Percentiles rank a stretch among this genome's conserved stretches.
Conservation (phyloP, 2,888 invertebrate species). For the Polymixis lichenea region DNA sequence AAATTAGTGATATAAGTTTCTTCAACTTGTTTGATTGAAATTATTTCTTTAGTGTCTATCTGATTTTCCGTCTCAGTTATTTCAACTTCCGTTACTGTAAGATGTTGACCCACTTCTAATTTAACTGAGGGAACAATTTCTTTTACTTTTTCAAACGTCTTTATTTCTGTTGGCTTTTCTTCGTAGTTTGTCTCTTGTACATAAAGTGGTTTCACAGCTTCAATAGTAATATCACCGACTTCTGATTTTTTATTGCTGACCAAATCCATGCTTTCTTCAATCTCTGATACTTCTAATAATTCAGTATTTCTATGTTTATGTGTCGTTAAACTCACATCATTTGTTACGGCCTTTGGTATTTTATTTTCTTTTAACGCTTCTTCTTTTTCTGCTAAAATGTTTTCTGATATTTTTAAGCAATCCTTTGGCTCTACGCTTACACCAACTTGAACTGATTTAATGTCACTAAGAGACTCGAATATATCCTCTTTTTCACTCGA, state of each 20-base stretch:
- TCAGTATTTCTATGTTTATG: constrained; percentile 77
- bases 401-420: constrained; percentile 77
- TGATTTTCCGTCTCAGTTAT: constrained; percentile 85
- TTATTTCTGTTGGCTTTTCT: constrained; percentile 79
- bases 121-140: constrained; percentile 66
- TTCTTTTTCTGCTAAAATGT: constrained; percentile 77
- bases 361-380: constrained; percentile 64
- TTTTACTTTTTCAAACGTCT: constrained; percentile 59
- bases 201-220: constrained; percentile 72
- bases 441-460: constrained; percentile 77
- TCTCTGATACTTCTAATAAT: constrained; percentile 73
- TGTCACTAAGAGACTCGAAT: constrained; percentile 65
- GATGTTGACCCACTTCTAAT: constrained; percentile 80
- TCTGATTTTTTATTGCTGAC: constrained; percentile 62
- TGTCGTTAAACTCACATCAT: constrained; percentile 71
- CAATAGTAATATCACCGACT: constrained; percentile 69
- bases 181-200: constrained; percentile 87
- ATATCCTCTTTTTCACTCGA: constrained; percentile 74
- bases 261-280: constrained; percentile 69
- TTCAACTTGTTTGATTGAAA: constrained; percentile 63
- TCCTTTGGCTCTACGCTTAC: constrained; percentile 84
- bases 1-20: constrained; percentile 72
- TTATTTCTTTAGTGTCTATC: constrained; percentile 60
- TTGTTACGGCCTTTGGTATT: constrained; percentile 67
- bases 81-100: constrained; percentile 89